Percentiles rank a stretch among this genome's conserved stretches.
phyloP scores from a whole-genome alignment of 1,140 invertebrate species.

The Micrasema minimum region DNA sequence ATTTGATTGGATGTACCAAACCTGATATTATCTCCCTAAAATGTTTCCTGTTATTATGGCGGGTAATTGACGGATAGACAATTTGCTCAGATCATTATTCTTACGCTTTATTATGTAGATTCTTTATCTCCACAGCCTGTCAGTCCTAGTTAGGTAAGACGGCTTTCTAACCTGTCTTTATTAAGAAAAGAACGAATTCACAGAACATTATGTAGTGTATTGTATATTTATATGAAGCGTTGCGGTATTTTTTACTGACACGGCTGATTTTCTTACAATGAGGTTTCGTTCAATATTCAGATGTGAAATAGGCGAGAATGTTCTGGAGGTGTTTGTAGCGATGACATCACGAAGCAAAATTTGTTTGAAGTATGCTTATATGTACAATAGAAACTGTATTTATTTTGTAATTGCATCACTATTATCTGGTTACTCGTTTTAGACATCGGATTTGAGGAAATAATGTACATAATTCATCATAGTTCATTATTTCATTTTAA shows the following conservation, averaged over 20 bases:
- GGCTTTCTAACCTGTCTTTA: constrained; percentile 32
- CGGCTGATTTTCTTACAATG: too few relatives aligned
- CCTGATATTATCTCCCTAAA: constrained; percentile 1
- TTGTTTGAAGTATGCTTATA: too few relatives aligned
- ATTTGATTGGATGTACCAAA: constrained; percentile 8
- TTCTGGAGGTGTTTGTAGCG: too few relatives aligned
- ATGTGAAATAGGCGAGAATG: too few relatives aligned
- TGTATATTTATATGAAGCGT: background rate
- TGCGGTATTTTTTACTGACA: constrained; percentile 3
- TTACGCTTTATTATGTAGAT: constrained; percentile 4
- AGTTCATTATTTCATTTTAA: too few relatives aligned
- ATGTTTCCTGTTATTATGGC: constrained; percentile 23
- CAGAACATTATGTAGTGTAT: background rate
- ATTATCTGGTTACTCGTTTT: too few relatives aligned
- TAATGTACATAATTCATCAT: too few relatives aligned
- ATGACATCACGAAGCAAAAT: too few relatives aligned
- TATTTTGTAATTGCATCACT: too few relatives aligned
- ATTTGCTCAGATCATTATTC: constrained; percentile 7
- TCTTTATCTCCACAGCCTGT: constrained; percentile 14
- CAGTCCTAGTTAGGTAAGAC: constrained; percentile 40
- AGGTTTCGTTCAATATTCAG: too few relatives aligned
- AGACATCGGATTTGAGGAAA: too few relatives aligned
- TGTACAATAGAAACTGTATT: too few relatives aligned
- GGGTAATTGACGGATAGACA: constrained; percentile 19
- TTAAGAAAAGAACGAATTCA: constrained; percentile 16